Base-by-base conservation (phyloP, 2,113 vertebrate species). In the Eubucco bourcierii region DNA sequence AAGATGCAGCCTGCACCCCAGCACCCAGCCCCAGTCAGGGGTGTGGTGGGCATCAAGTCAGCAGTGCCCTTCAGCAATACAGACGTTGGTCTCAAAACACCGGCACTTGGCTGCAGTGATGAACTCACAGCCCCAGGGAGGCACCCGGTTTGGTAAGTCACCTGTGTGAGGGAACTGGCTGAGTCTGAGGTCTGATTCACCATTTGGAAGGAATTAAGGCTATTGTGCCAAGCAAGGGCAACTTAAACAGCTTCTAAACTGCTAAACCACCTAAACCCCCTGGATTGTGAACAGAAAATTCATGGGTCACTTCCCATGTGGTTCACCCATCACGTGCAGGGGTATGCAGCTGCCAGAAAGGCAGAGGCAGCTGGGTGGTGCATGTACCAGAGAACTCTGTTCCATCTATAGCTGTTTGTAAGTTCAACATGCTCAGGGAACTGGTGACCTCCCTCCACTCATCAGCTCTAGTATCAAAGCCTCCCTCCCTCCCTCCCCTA, bases 391-490 rank as follows among this genome's bases (percentile, higher is more conserved):
- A 4, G 47, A 85, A 60, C 4, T n/a, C 80, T 31, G 28, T 5
- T 78, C 61, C 23, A 17, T 27, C 58, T 8, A 10, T 3, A 53
- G 31, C 66, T 71, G 37, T 52, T 34, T 1, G 1, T 27, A 68
- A 0, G 0, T 8, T n/a, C 44, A 73, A 7, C 13, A 29, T 1
- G 1, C 73, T 47, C 33, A 37, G 70, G 21, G 46, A 66, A 63
- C 41, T 20, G 21, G 56, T 39, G 83, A 66, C 15, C n/a, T 59
- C 34, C 29, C 44, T 58, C 28, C 15, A 20, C 41, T 33, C 67
- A 44, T 67, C 72, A 77, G 50, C 64, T 46, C 80, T 59, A 72
- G 5, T 21, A 41, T 13, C 90, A 73, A 73, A 84, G 68, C n/a
- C 80, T 77, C 39, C 10, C 37, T 37, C 39, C 10, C 37, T 37